Percentiles rank a stretch among this genome's conserved stretches.
These are phyloP conservation scores for Pseudomyrmex cubaensis DNA, from an alignment of 1,140 invertebrate genomes.

Conservation along the genomic window DNA sequence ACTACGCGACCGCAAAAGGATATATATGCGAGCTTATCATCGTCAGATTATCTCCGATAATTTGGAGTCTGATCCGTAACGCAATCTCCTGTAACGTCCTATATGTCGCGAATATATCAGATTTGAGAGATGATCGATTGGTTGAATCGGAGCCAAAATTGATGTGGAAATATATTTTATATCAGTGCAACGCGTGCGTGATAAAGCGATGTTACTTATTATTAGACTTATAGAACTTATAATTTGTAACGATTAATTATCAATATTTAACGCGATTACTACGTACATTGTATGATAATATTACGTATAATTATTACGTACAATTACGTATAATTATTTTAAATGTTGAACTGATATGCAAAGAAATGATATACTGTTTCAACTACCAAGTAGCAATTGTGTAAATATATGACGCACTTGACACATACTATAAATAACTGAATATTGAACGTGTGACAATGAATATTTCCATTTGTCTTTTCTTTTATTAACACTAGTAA, in stretches of 20 bases:
- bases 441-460: slow-evolving; percentile 18
- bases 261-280: background rate
- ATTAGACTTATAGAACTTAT: background rate
- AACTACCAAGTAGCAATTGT: background rate
- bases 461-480: slow-evolving; percentile 24
- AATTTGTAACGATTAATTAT: background rate
- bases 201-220: slow-evolving; percentile 1
- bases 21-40: slow-evolving; percentile 28
- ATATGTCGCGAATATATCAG: background rate
- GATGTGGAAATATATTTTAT: background rate
- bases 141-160: background rate
- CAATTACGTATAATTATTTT: background rate
- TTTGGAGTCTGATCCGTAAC: slow-evolving; percentile 6
- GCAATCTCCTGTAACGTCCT: background rate
- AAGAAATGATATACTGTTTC: background rate
- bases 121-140: background rate
- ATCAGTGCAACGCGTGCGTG: too few relatives aligned
- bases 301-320: slow-evolving; percentile 2
- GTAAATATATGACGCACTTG: background rate
- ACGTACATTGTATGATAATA: background rate
- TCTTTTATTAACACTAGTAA: background rate
- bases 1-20: slow-evolving; percentile 24
- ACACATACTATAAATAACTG: slow-evolving; percentile 40
- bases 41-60: slow-evolving; percentile 42
- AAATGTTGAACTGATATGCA: background rate